Evolutionary conservation across 1,140 invertebrate species (phyloP).

Genomic region (Drosophila sturtevanti): DNA sequence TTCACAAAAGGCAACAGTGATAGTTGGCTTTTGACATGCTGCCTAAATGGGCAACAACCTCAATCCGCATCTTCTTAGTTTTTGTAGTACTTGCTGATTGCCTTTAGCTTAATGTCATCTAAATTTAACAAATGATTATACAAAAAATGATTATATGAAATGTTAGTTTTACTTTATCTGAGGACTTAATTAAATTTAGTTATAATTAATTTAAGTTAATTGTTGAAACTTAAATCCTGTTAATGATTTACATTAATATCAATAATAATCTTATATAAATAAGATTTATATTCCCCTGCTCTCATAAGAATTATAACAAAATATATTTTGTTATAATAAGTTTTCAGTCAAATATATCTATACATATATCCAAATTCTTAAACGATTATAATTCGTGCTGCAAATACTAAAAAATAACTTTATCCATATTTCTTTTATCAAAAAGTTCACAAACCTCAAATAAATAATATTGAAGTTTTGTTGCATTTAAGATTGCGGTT

Average conservation of each 20-base stretch:
- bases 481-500: constrained; percentile 3
- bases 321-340: too few species aligned
- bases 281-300: too few species aligned
- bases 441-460: not conserved
- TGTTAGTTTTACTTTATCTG: not conserved
- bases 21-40: not conserved
- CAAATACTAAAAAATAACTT: not conserved
- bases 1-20: constrained; percentile 21
- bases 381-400: not conserved
- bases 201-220: too few species aligned
- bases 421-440: not conserved
- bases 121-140: not conserved
- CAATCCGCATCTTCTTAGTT: not conserved
- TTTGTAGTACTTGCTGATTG: not conserved
- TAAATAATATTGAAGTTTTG: not conserved
- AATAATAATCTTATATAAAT: too few species aligned
- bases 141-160: not conserved
- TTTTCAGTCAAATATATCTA: too few species aligned
- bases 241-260: too few species aligned
- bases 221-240: too few species aligned
- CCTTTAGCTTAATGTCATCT: constrained; percentile 4
- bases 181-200: not conserved
- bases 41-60: not conserved
- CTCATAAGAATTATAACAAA: too few species aligned
- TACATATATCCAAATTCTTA: not conserved